Conservation (phyloP, 2,113 vertebrate species). For the Synodontis membranacea region DNA sequence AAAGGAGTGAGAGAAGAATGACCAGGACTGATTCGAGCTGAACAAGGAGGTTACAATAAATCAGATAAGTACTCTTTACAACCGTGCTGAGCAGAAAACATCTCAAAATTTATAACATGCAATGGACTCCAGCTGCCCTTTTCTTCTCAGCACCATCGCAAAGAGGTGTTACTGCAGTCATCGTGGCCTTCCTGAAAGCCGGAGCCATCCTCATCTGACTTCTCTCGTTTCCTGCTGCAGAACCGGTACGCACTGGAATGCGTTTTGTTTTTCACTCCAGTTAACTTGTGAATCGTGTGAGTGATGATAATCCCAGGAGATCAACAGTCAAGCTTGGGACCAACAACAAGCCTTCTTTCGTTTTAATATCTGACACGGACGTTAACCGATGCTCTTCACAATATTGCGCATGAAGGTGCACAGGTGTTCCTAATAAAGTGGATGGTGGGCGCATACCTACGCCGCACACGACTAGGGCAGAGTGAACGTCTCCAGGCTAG, state of each 20-base stretch:
- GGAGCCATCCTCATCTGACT: no score
- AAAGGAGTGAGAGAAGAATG: neutral
- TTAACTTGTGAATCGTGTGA: no score
- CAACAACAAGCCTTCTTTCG: no score
- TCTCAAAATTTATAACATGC: no score
- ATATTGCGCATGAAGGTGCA: neutral
- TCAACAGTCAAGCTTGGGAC: no score
- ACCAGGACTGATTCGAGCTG: neutral
- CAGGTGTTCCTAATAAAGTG: neutral
- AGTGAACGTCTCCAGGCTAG: neutral
- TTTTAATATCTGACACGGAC: neutral
- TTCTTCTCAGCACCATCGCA: neutral
- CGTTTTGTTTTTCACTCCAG: neutral
- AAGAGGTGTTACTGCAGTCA: neutral
- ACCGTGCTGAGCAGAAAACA: neutral
- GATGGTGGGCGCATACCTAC: neutral
- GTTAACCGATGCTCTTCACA: neutral
- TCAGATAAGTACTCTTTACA: neutral
- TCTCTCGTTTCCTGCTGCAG: neutral
- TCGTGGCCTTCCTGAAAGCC: neutral
- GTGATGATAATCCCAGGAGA: neutral
- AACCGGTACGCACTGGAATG: neutral
- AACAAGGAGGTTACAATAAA: neutral
- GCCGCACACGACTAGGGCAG: neutral
- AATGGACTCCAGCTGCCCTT: no score